These are phyloP conservation scores for Xiphydria camelus DNA, from an alignment of 2,888 invertebrate species.

Conservation along the genomic window DNA sequence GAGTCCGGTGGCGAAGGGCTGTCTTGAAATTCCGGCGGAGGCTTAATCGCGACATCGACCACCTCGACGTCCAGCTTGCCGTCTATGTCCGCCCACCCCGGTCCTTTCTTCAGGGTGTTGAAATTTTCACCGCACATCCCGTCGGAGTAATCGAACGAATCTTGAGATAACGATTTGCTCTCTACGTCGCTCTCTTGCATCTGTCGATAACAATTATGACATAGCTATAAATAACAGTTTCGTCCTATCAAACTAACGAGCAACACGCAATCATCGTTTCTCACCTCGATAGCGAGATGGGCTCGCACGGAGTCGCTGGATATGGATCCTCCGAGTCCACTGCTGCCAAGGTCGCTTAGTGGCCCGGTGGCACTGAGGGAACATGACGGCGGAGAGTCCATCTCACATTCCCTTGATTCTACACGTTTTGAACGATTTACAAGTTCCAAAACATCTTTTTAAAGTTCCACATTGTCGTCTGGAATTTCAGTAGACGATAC, in stretches of 20 bases:
- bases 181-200: conserved; percentile 83
- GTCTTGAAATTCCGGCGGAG: conserved; percentile 84
- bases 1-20: conserved; percentile 59
- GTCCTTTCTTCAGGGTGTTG: conserved; percentile 81
- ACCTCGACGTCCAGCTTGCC: conserved; percentile 63
- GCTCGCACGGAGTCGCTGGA: conserved; percentile 74
- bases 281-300: conserved; percentile 70
- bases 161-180: conserved; percentile 75
- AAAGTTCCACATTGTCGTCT: conserved; percentile 45
- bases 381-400: conserved; percentile 79
- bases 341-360: conserved; percentile 76
- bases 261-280: neutral
- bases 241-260: neutral
- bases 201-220: too few relatives aligned
- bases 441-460: conserved; percentile 35
- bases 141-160: conserved; percentile 78
- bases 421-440: conserved; percentile 22
- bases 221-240: too few relatives aligned
- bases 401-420: too few relatives aligned
- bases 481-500: too few relatives aligned
- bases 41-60: conserved; percentile 70
- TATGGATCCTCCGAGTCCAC: conserved; percentile 74
- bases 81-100: conserved; percentile 61
- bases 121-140: conserved; percentile 81
- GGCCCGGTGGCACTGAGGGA: conserved; percentile 75